phyloP scores from a whole-genome alignment of 2,888 invertebrate species.

The Schizaphis graminum region DNA sequence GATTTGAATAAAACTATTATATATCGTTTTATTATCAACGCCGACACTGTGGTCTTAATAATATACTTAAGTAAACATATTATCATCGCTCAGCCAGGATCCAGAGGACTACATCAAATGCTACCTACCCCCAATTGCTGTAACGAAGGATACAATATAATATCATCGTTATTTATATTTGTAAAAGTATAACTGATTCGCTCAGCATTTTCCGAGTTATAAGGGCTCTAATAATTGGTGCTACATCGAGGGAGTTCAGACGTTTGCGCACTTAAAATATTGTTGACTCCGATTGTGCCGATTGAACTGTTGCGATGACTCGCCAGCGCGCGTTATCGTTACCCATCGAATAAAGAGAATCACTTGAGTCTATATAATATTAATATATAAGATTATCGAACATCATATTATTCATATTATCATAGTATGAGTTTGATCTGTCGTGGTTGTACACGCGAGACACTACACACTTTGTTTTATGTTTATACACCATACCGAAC shows the following conservation, averaged over 20 bases:
- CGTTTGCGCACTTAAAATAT: not conserved
- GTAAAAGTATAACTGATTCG: not conserved
- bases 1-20: not conserved
- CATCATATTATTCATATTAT: not conserved
- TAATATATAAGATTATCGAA: not conserved
- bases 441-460: not conserved
- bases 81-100: not conserved
- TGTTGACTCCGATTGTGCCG: not conserved
- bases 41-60: not conserved
- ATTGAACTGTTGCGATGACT: not conserved
- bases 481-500: not conserved
- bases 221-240: not conserved
- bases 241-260: not conserved
- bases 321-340: not conserved
- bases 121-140: not conserved
- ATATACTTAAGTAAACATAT: not conserved
- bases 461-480: not conserved
- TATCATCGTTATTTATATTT: not conserved
- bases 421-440: not conserved
- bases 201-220: not conserved
- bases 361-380: not conserved
- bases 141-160: not conserved
- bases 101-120: not conserved
- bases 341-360: not conserved
- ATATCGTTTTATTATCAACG: not conserved